Percentiles rank a stretch among this genome's conserved stretches.
Conservation (phyloP, 2,888 invertebrate species). For the Tortricodes alternella region DNA sequence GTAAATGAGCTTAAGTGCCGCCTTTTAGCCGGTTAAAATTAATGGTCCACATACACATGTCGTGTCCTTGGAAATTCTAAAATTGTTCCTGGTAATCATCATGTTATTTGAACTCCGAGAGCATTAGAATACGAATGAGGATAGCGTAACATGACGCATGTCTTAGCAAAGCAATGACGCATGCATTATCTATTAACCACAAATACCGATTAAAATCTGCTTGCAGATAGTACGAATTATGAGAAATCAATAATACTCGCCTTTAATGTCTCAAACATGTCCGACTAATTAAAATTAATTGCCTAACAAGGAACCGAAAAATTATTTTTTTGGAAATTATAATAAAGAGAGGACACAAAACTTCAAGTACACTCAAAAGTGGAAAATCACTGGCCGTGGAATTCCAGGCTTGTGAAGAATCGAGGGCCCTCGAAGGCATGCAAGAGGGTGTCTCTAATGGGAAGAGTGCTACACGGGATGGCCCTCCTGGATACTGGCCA, state of each 20-base stretch:
- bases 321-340: slow-evolving; percentile 37
- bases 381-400: slow-evolving; percentile 61
- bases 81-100: neutral
- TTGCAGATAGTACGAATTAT: neutral
- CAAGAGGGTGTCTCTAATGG: slow-evolving; percentile 61
- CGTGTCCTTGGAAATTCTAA: slow-evolving; percentile 1
- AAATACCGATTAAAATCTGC: neutral
- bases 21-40: slow-evolving; percentile 23
- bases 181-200: neutral
- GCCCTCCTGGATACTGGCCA: slow-evolving; percentile 44
- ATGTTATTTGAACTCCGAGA: neutral
- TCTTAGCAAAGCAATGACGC: no score
- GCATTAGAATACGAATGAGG: neutral
- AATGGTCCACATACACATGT: slow-evolving; percentile 21
- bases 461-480: slow-evolving; percentile 43
- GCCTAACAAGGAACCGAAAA: slow-evolving; percentile 6
- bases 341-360: slow-evolving; percentile 52
- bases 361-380: slow-evolving; percentile 48
- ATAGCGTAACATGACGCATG: neutral
- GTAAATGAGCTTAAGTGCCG: slow-evolving; percentile 27
- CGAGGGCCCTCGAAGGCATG: slow-evolving; percentile 55
- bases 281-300: slow-evolving; percentile 18
- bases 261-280: neutral
- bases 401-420: slow-evolving; percentile 64
- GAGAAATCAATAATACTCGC: no score